Evolutionary conservation across 53 echinoderm and acorn worm genomes (phyloP).

Genomic region (Luidia sarsii): DNA sequence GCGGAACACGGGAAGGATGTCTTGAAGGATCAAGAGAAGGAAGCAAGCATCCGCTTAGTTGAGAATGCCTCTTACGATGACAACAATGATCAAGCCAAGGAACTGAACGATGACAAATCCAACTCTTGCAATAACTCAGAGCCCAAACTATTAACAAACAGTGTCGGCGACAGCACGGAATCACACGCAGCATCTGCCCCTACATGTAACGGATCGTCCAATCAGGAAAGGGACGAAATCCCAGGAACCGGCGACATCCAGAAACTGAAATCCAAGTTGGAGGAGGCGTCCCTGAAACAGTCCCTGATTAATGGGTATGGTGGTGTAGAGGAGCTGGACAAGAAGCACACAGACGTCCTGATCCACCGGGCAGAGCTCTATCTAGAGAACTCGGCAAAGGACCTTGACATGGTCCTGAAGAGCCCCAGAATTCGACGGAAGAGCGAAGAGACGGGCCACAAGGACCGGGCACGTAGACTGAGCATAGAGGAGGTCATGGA

Average conservation of each 20-base stretch:
- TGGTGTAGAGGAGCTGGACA: constrained; percentile 36
- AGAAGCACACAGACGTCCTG: constrained; percentile 36
- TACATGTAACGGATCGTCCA: constrained; percentile 45
- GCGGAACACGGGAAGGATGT: background rate
- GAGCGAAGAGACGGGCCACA: constrained; percentile 4
- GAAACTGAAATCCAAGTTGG: constrained; percentile 46
- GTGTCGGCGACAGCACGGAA: background rate
- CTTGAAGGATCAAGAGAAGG: constrained; percentile 15
- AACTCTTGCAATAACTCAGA: constrained; percentile 45
- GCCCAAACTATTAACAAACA: background rate
- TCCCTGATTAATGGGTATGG: constrained; percentile 54
- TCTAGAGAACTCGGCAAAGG: constrained; percentile 38
- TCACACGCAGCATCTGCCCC: background rate
- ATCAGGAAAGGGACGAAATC: constrained; percentile 17
- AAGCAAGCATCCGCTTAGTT: constrained; percentile 3
- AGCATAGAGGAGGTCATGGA: constrained; percentile 1
- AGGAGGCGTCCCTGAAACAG: constrained; percentile 45
- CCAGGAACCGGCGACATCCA: constrained; percentile 25
- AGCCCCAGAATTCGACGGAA: constrained; percentile 26
- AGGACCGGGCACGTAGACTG: constrained; percentile 19
- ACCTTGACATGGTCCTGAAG: constrained; percentile 40
- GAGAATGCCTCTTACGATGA: constrained; percentile 3
- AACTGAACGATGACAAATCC: background rate
- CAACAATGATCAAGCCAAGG: background rate
- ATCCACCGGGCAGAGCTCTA: constrained; percentile 41